These are phyloP conservation scores for Sebastes steindachneri DNA, from an alignment of 2,797 vertebrate species.

Conservation along the genomic window DNA sequence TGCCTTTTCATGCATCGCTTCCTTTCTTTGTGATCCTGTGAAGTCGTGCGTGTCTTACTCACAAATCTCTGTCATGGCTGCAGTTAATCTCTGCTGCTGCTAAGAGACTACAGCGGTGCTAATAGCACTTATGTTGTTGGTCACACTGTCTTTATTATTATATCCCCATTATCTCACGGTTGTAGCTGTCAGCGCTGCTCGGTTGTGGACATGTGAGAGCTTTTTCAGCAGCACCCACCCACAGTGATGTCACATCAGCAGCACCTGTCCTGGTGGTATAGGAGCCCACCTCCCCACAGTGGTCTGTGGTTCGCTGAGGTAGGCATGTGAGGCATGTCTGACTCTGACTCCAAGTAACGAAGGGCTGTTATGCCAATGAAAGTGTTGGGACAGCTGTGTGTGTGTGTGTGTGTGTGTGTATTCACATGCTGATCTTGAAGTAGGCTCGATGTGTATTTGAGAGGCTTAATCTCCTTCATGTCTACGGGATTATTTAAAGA, in stretches of 20 bases:
- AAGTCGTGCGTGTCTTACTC: not conserved
- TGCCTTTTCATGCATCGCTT: conserved; percentile 8
- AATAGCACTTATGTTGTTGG: not conserved
- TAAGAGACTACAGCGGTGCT: not conserved
- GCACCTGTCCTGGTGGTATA: conserved; percentile 65
- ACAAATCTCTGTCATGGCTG: conserved; percentile 18
- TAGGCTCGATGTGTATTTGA: not conserved
- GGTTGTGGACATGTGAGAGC: conserved; percentile 8
- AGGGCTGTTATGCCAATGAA: conserved; percentile 59
- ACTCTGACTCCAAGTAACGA: conserved; percentile 42
- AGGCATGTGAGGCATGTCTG: conserved; percentile 62
- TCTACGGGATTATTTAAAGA: not conserved
- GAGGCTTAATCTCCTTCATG: not conserved
- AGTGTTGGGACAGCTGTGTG: conserved; percentile 74
- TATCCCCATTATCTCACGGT: conserved; percentile 38
- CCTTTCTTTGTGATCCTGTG: conserved; percentile 1
- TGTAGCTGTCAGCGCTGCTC: conserved; percentile 47
- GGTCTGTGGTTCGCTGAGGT: conserved; percentile 65
- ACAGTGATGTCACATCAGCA: conserved; percentile 44
- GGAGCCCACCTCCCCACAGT: conserved; percentile 36
- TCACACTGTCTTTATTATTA: conserved; percentile 16
- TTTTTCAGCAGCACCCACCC: not conserved
- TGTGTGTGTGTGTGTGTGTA: conserved; percentile 26
- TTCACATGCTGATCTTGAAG: not conserved
- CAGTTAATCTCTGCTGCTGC: conserved; percentile 2